phyloP scores from a whole-genome alignment of 2,113 vertebrate genomes.

The Pteruthius melanotis region DNA sequence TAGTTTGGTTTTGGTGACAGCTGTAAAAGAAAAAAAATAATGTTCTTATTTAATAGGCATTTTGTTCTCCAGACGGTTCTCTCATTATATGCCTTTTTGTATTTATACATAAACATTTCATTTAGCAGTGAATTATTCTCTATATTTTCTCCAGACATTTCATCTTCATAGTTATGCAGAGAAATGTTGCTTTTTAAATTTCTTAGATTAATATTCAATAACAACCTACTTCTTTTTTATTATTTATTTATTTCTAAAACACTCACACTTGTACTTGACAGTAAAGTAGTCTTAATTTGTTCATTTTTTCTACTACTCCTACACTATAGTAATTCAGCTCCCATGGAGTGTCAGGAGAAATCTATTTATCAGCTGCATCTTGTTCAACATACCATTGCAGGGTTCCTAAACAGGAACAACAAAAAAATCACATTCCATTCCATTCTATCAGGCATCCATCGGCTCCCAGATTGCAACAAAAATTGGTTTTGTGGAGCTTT shows the following conservation, averaged over 20 bases:
- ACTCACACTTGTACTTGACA: not conserved
- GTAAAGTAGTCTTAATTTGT: not conserved
- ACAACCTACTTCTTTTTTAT: not conserved
- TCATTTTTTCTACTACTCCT: not conserved
- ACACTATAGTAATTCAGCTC: not conserved
- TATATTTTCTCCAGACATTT: not conserved
- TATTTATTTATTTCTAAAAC: not conserved
- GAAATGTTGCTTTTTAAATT: not conserved
- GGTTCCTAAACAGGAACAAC: not conserved
- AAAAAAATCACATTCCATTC: not conserved
- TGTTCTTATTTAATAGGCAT: not conserved
- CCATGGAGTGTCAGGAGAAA: not conserved
- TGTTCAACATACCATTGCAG: not conserved
- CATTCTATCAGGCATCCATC: not conserved
- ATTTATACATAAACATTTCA: not conserved
- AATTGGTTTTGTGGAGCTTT: conserved; percentile 7
- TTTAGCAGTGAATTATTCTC: not conserved
- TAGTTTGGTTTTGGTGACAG: not conserved
- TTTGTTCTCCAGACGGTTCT: not conserved
- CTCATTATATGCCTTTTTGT: not conserved
- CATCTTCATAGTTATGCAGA: not conserved
- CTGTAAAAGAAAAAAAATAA: not conserved
- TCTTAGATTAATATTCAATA: not conserved
- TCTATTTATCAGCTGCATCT: not conserved
- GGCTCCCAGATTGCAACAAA: conserved; percentile 5